A percentile compares a stretch with the other conserved stretches of the same genome.
Conservation (phyloP, 2,113 vertebrate species). For the Eurypyga helias region DNA sequence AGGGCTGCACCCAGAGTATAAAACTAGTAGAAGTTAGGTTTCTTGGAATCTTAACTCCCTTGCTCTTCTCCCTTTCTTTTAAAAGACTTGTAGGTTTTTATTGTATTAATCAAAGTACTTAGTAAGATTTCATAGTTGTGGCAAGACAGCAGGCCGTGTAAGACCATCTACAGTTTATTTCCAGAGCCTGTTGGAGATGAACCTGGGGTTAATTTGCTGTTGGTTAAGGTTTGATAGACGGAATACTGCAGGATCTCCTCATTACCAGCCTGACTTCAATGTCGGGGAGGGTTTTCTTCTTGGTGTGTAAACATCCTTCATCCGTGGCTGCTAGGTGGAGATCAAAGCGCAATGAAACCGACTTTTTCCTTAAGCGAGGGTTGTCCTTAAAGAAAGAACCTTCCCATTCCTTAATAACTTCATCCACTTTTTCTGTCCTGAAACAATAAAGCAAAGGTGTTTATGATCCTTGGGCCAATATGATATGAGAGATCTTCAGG, state of each 20-base stretch:
- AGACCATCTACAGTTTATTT: neutral
- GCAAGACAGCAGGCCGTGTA: neutral
- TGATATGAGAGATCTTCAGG: neutral
- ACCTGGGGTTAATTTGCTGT: constrained; percentile 1
- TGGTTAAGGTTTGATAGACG: constrained; percentile 84
- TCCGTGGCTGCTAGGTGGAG: constrained; percentile 90
- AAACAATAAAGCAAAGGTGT: constrained; percentile 61
- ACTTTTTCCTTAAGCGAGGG: constrained; percentile 94
- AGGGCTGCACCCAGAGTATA: constrained; percentile 23
- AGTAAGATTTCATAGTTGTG: neutral
- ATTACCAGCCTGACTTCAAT: constrained; percentile 95
- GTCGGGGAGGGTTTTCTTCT: constrained; percentile 86
- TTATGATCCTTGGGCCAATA: neutral
- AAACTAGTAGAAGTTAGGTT: neutral
- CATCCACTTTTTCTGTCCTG: constrained; percentile 95
- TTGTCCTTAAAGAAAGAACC: constrained; percentile 98
- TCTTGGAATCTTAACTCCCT: neutral
- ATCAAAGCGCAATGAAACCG: constrained; percentile 94
- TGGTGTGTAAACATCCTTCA: constrained; percentile 84
- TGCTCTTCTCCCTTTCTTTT: neutral
- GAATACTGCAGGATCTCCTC: constrained; percentile 93
- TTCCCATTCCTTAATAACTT: constrained; percentile 97
- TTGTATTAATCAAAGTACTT: neutral
- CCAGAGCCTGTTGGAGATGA: neutral
- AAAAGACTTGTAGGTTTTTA: neutral